phyloP scores from a whole-genome alignment of 2,888 invertebrate genomes.

The Limnephilus rhombicus region DNA sequence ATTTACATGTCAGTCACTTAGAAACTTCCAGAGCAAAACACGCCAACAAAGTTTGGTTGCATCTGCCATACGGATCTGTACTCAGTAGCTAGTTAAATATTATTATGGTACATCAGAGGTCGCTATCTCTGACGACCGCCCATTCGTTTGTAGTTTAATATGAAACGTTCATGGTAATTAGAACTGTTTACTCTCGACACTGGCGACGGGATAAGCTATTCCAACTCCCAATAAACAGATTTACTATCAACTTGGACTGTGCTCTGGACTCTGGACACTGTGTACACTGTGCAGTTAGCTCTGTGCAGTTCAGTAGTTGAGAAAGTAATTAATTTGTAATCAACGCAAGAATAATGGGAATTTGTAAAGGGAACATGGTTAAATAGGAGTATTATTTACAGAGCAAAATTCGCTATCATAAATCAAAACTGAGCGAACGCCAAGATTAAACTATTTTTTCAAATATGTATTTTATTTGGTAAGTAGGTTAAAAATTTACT shows the following conservation, averaged over 20 bases:
- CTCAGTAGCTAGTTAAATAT: neutral
- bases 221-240: conserved; percentile 5
- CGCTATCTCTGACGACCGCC: conserved; percentile 9
- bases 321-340: neutral
- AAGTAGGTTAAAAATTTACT: too few relatives aligned
- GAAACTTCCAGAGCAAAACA: neutral
- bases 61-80: neutral
- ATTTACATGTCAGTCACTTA: neutral
- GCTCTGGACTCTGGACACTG: neutral
- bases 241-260: neutral
- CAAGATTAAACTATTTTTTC: too few relatives aligned
- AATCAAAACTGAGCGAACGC: too few relatives aligned
- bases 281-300: neutral
- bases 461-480: too few relatives aligned
- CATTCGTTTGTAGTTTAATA: conserved; percentile 7
- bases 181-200: conserved; percentile 5
- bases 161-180: conserved; percentile 25
- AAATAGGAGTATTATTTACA: too few relatives aligned
- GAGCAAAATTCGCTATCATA: too few relatives aligned
- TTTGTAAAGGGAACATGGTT: neutral
- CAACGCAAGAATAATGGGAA: neutral
- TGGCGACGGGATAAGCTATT: neutral
- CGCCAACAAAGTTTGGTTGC: neutral
- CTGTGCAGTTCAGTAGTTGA: neutral
- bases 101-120: neutral